Conservation (phyloP, 30 jellyfish, hydroid and myxozoan species). For the Cassiopea xamachana region DNA sequence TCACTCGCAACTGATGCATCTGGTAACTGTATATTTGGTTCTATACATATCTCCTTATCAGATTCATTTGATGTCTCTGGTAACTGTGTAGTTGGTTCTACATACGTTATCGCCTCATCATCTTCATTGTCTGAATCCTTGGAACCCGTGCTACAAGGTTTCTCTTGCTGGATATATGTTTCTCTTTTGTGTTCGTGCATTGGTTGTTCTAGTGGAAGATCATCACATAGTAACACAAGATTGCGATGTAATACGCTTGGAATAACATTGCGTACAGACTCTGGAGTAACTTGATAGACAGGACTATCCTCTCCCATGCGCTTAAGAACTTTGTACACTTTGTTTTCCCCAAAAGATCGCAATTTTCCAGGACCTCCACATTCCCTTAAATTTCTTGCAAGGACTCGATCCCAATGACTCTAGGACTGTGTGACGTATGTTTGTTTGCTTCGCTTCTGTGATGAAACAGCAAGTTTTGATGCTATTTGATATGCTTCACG, state of each 20-base stretch:
- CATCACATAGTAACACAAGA: conserved; percentile 12
- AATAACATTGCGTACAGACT: neutral
- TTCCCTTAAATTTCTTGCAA: neutral
- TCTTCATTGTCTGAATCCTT: conserved; percentile 21
- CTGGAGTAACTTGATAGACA: conserved; percentile 22
- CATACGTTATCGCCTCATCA: neutral
- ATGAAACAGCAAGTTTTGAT: conserved; percentile 27
- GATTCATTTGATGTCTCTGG: conserved; percentile 21
- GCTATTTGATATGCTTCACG: conserved; percentile 52
- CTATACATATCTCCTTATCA: neutral
- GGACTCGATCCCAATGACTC: conserved; percentile 24
- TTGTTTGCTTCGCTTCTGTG: conserved; percentile 16
- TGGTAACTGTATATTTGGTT: conserved; percentile 8
- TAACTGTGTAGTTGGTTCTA: conserved; percentile 14
- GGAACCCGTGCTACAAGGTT: neutral
- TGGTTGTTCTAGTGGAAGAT: conserved; percentile 30
- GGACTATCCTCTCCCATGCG: conserved; percentile 6
- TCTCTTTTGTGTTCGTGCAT: neutral
- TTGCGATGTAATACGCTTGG: conserved; percentile 10
- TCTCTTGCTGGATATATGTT: neutral
- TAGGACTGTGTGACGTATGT: conserved; percentile 35
- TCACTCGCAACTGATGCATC: conserved; percentile 12
- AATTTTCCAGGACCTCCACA: conserved; percentile 35
- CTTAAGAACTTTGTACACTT: conserved; percentile 16
- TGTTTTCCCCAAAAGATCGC: conserved; percentile 32